Evolutionary conservation across 2,888 invertebrate genomes (phyloP), one percentile per base, ranked within the genome.

Genomic region (Tanytarsus gracilentus): DNA sequence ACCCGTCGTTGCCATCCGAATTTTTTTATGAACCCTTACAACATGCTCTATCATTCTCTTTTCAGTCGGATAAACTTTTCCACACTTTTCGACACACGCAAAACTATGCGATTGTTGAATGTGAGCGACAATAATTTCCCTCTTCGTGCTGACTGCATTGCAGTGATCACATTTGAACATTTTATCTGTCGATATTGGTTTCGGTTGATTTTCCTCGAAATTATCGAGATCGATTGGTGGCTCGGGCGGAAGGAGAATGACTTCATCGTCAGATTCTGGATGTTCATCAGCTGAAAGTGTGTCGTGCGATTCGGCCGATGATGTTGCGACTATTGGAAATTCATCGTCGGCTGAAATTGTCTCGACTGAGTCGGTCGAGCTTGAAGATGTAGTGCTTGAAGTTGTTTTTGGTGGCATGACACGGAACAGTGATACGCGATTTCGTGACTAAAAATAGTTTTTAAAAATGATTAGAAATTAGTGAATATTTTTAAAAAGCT

Each of bases 161-260:
- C 44, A 44, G 5, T 44, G 44, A 18, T 44, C 44, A 44, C 44
- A 44, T 44, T 44, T 44, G 3, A 21, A 44, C 3, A 44, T 44
- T 11, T 23, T 44, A 23, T 44, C 44, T 8, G 18, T 18, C 4
- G 44, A 23, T 8, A 11, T 18, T 4, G 44, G 23, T 21, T 44
- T 44, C 1, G 44, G 3, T 23, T 44, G 18, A 23, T 44, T 6
- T 44, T 3, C 11, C 9, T 44, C 44, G n/a, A n/a, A n/a, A n/a
- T n/a, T n/a, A 44, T 44, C 44, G 23, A 23, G 7, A 18, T 44
- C 44, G 1, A 44, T 44, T 21, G 44, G 44, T 11, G 44, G 44
- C 6, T 23, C 44, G 18, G 18, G 44, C 23, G 44, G 44, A 16
- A 44, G 16, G 7, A 6, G 9, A 44, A 23, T 44, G 6, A 44